Percentiles rank a stretch among this genome's conserved stretches.
Conservation (phyloP, 2,888 invertebrate species). For the Caenorhabditis drosophilae region DNA sequence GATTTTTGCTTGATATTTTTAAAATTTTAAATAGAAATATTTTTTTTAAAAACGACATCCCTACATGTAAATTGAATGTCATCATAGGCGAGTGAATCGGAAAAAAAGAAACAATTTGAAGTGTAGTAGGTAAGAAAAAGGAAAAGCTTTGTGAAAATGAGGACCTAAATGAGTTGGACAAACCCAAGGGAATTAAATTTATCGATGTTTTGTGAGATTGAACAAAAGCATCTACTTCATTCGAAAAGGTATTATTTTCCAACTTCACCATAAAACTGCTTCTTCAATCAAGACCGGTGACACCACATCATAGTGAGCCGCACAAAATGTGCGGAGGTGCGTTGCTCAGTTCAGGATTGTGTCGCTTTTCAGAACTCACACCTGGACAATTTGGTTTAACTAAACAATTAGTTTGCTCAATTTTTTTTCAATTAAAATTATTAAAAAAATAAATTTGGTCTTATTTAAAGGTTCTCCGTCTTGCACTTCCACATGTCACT, state of each 20-base stretch:
- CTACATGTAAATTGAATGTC: no score
- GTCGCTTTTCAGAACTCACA: slow-evolving; percentile 63
- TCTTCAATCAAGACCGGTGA: neutral
- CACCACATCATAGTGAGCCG: neutral
- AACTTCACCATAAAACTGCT: neutral
- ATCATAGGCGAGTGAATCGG: no score
- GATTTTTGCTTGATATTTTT: no score
- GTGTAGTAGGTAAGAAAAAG: neutral
- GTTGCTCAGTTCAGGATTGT: slow-evolving; percentile 49
- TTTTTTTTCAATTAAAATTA: neutral
- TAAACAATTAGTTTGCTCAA: slow-evolving; percentile 60
- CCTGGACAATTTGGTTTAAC: slow-evolving; percentile 68
- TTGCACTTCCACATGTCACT: slow-evolving; percentile 66
- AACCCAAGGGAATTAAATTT: slow-evolving; percentile 25
- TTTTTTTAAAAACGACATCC: no score
- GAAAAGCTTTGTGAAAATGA: no score
- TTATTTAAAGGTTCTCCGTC: slow-evolving; percentile 59
- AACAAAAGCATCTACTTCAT: no score
- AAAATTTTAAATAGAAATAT: no score
- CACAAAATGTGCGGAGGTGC: slow-evolving; percentile 38
- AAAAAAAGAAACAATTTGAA: slow-evolving; percentile 1
- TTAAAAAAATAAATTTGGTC: neutral
- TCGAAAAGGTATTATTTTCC: no score
- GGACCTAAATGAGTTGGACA: slow-evolving; percentile 39
- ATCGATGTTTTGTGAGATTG: no score